Conservation (phyloP, 2,797 vertebrate species). For the Gymnodraco acuticeps region DNA sequence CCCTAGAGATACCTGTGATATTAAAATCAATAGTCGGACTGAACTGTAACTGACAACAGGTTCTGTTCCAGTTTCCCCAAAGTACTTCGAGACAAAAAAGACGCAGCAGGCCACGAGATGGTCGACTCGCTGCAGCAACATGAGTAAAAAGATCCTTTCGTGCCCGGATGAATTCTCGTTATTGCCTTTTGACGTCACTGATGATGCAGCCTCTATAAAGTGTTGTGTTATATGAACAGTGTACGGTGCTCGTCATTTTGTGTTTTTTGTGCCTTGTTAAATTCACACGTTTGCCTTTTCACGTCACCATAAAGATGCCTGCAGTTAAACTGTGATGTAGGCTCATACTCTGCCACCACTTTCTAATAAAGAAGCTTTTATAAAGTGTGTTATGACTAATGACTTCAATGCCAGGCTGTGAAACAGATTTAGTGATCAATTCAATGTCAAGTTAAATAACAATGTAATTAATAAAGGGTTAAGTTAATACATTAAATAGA, state of each 20-base stretch:
- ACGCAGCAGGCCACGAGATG: background rate
- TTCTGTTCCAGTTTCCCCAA: background rate
- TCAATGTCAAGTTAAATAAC: background rate
- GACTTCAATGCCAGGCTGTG: background rate
- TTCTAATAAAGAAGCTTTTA: constrained; percentile 9
- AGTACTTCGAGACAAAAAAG: constrained; percentile 34
- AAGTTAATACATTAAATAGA: background rate
- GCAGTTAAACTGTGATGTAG: constrained; percentile 10
- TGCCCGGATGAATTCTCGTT: too few species aligned
- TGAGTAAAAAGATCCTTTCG: too few species aligned
- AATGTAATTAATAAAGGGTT: background rate
- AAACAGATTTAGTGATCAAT: background rate
- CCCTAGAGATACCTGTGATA: constrained; percentile 11
- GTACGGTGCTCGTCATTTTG: too few species aligned
- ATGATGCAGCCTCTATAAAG: too few species aligned
- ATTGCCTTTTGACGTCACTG: too few species aligned
- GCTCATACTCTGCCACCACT: constrained; percentile 2
- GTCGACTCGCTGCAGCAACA: background rate
- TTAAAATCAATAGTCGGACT: background rate
- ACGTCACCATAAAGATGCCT: constrained; percentile 2
- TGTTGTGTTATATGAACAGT: too few species aligned
- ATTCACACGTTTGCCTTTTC: constrained; percentile 3
- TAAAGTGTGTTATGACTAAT: constrained; percentile 37
- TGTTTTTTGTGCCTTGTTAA: background rate
- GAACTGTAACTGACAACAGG: background rate